These are phyloP conservation scores for Andricus grossulariae DNA, from an alignment of 1,140 invertebrate genomes.

Conservation along the genomic window DNA sequence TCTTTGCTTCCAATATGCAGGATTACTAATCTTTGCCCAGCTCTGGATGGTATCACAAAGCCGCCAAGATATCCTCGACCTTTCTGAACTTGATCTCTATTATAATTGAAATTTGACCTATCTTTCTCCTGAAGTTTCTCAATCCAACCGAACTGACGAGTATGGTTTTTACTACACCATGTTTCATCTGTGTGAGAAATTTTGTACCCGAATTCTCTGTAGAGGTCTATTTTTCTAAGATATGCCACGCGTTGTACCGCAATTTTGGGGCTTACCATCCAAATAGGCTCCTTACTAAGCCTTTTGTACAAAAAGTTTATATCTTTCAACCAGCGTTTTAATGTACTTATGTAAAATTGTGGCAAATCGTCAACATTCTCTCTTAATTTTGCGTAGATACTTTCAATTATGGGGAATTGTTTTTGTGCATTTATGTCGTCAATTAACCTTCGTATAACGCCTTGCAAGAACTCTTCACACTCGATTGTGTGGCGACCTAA, in stretches of 20 bases:
- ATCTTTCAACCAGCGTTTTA: not conserved
- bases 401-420: not conserved
- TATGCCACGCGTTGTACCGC: not conserved
- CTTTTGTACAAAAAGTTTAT: not conserved
- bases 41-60: not conserved
- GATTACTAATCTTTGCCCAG: not conserved
- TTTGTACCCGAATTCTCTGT: not conserved
- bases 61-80: not conserved
- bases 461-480: not conserved
- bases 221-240: too few relatives aligned
- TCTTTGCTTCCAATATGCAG: too few relatives aligned
- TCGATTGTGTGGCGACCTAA: not conserved
- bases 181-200: conserved; percentile 2
- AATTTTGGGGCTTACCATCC: not conserved
- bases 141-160: too few relatives aligned
- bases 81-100: not conserved
- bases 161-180: not conserved
- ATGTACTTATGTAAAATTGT: not conserved
- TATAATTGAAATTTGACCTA: not conserved
- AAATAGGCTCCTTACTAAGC: not conserved
- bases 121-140: not conserved
- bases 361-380: not conserved
- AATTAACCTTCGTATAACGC: not conserved
- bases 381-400: too few relatives aligned
- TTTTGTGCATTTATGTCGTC: not conserved